phyloP scores from a whole-genome alignment of 2,888 invertebrate genomes.

The Drosophila lacicola region DNA sequence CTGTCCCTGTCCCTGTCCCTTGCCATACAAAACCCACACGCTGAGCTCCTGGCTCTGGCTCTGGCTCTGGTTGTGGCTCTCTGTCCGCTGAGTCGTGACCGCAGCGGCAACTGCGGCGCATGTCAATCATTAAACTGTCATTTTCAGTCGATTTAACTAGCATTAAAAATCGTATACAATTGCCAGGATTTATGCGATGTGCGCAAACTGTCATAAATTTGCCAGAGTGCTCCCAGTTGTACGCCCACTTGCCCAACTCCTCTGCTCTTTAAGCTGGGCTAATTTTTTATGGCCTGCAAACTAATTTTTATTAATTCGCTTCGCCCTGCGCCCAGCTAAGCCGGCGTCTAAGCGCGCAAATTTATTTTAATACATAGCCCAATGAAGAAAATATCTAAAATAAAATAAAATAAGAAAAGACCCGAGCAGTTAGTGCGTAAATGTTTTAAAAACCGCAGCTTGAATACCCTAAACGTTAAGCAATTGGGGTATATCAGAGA shows the following conservation, averaged over 20 bases:
- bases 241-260: neutral
- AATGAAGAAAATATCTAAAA: constrained; percentile 18
- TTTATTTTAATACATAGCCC: constrained; percentile 64
- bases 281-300: constrained; percentile 78
- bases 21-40: constrained; percentile 14
- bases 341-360: constrained; percentile 56
- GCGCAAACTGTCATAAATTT: constrained; percentile 80
- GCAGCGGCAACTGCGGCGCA: constrained; percentile 69
- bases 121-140: constrained; percentile 82
- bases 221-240: constrained; percentile 46
- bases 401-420: constrained; percentile 33
- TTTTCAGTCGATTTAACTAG: constrained; percentile 82
- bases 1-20: neutral
- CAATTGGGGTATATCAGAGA: too few relatives aligned
- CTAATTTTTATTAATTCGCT: constrained; percentile 78
- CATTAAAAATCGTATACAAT: constrained; percentile 81
- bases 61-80: neutral
- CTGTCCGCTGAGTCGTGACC: constrained; percentile 51
- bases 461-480: constrained; percentile 12
- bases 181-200: constrained; percentile 77
- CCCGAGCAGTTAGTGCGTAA: neutral
- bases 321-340: constrained; percentile 36
- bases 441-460: constrained; percentile 13
- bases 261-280: constrained; percentile 62
- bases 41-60: constrained; percentile 4